Evolutionary conservation across 1,140 invertebrate genomes (phyloP).

Genomic region (Leptinotarsa defecta): DNA sequence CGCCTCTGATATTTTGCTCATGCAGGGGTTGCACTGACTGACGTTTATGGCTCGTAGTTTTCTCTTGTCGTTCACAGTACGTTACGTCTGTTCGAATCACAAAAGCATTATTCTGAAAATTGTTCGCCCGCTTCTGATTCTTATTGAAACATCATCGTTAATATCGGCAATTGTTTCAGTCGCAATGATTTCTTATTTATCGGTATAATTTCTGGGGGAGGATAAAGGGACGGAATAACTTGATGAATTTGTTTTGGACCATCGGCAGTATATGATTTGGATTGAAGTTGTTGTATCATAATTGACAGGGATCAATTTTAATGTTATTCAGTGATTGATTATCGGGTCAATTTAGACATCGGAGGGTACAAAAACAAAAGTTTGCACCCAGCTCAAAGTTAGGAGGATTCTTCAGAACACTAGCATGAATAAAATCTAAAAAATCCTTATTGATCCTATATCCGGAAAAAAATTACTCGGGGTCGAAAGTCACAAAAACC

Average conservation of each 20-base stretch:
- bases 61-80: slow-evolving; percentile 1
- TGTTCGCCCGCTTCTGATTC: slow-evolving; percentile 23
- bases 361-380: too few relatives aligned
- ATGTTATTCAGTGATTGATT: too few relatives aligned
- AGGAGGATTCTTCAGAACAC: too few relatives aligned
- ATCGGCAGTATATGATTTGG: too few relatives aligned
- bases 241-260: background rate
- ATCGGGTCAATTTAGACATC: too few relatives aligned
- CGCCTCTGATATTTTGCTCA: background rate
- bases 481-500: too few relatives aligned
- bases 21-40: slow-evolving; percentile 14
- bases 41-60: slow-evolving; percentile 22
- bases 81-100: slow-evolving; percentile 16
- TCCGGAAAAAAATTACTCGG: too few relatives aligned
- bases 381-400: too few relatives aligned
- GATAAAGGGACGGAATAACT: background rate
- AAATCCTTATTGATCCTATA: too few relatives aligned
- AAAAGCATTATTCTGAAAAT: slow-evolving; percentile 24
- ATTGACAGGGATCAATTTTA: too few relatives aligned
- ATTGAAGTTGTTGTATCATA: too few relatives aligned
- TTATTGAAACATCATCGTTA: slow-evolving; percentile 30
- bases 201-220: background rate
- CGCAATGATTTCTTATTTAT: slow-evolving; percentile 27
- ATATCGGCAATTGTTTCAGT: slow-evolving; percentile 25
- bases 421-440: too few relatives aligned